These are phyloP conservation scores for Drosophila ustulata DNA, from an alignment of 2,888 invertebrate genomes.

Conservation along the genomic window DNA sequence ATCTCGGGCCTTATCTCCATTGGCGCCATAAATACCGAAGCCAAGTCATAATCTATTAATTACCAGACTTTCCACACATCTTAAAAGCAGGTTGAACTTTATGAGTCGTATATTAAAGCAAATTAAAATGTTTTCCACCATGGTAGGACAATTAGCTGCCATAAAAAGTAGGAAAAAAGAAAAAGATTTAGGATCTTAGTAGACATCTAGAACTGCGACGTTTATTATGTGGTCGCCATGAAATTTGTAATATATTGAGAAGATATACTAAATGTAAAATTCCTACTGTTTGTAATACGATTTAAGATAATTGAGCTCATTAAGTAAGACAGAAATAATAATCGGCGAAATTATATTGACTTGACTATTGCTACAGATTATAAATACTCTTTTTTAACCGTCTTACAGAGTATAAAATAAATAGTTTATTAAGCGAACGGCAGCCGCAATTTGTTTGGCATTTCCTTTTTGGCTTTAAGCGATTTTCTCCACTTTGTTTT, in stretches of 20 bases:
- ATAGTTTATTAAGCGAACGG: slow-evolving; percentile 15
- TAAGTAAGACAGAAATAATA: background rate
- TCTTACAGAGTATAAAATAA: slow-evolving; percentile 2
- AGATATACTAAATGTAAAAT: background rate
- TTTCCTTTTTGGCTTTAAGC: slow-evolving; percentile 47
- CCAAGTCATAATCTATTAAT: slow-evolving; percentile 76
- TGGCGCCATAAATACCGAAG: slow-evolving; percentile 74
- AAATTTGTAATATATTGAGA: background rate
- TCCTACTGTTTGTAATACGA: background rate
- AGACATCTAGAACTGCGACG: background rate
- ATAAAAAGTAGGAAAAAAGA: slow-evolving; percentile 15
- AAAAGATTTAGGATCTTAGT: slow-evolving; percentile 1
- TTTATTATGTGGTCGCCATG: background rate
- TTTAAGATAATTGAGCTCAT: background rate
- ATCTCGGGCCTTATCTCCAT: slow-evolving; percentile 68
- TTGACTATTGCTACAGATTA: background rate
- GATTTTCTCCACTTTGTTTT: slow-evolving; percentile 42
- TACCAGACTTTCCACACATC: slow-evolving; percentile 75
- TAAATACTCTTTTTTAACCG: background rate
- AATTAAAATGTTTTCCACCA: slow-evolving; percentile 27
- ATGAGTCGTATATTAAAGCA: slow-evolving; percentile 38
- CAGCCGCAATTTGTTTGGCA: slow-evolving; percentile 36
- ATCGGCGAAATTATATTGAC: background rate
- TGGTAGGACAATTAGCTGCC: slow-evolving; percentile 26
- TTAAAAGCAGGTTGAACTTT: slow-evolving; percentile 58